Evolutionary conservation across 2,797 vertebrate genomes (phyloP).

Genomic region (Spondyliosoma cantharus): DNA sequence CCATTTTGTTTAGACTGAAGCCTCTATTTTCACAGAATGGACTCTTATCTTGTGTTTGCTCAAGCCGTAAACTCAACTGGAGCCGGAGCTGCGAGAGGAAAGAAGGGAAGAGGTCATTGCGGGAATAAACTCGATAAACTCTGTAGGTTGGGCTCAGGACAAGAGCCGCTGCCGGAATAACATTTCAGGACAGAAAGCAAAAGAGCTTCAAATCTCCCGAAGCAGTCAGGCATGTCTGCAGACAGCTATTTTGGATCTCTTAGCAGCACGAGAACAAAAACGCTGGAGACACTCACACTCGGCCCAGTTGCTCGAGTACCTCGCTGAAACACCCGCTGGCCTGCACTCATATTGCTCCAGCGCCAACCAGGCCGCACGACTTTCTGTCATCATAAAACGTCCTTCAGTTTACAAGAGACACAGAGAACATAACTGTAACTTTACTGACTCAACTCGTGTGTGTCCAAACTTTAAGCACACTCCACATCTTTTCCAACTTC

Average conservation of each 20-base stretch:
- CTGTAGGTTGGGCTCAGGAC: not conserved
- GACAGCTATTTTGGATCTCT: not conserved
- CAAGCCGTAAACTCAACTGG: not conserved
- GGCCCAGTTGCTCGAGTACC: too few species aligned
- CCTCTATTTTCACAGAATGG: not conserved
- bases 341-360: too few species aligned
- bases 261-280: not conserved
- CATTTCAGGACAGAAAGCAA: not conserved
- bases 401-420: too few species aligned
- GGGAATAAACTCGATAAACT: not conserved
- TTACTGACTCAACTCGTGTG: too few species aligned
- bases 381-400: too few species aligned
- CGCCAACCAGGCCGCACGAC: too few species aligned
- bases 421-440: too few species aligned
- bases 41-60: conserved; percentile 15
- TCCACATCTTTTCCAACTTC: not conserved
- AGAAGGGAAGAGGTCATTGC: not conserved
- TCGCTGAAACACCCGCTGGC: too few species aligned
- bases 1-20: not conserved
- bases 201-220: not conserved
- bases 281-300: not conserved
- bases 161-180: not conserved
- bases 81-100: not conserved
- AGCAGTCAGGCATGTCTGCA: not conserved
- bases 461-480: too few species aligned